Evolutionary conservation across 2,888 invertebrate genomes (phyloP).

Genomic region (Myopa testacea): DNA sequence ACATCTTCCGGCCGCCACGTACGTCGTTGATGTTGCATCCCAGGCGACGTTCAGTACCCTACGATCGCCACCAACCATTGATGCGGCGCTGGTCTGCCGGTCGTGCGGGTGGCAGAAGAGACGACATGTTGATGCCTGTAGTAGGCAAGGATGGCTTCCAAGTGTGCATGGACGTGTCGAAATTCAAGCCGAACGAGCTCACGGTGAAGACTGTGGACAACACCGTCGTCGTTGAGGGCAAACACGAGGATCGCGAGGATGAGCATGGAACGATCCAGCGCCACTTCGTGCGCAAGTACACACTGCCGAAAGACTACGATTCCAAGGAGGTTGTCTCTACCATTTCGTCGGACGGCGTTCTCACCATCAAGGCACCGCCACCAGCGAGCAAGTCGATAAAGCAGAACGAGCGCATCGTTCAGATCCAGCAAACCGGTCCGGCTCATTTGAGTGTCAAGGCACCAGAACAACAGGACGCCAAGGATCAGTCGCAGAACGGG

Average conservation of each 20-base stretch:
- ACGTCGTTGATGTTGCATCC: constrained; percentile 62
- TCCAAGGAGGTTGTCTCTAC: constrained; percentile 79
- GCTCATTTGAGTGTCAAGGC: constrained; percentile 54
- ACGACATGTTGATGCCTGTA: constrained; percentile 80
- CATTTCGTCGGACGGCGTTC: constrained; percentile 80
- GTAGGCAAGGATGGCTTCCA: constrained; percentile 76
- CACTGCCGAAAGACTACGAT: constrained; percentile 81
- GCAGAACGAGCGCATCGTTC: constrained; percentile 58
- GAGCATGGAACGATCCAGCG: constrained; percentile 80
- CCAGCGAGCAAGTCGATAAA: constrained; percentile 62
- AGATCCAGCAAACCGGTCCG: constrained; percentile 60
- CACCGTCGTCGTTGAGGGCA: constrained; percentile 79
- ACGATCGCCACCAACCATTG: constrained; percentile 71
- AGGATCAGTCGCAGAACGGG: constrained; percentile 33
- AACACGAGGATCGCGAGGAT: constrained; percentile 81
- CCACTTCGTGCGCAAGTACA: constrained; percentile 80
- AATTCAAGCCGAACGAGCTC: constrained; percentile 82
- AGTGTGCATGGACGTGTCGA: constrained; percentile 80
- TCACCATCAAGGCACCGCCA: constrained; percentile 79
- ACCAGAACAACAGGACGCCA: constrained; percentile 46
- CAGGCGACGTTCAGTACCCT: constrained; percentile 74
- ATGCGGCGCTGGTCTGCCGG: constrained; percentile 65
- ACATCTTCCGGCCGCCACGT: constrained; percentile 56
- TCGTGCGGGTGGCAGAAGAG: constrained; percentile 71
- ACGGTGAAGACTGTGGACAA: constrained; percentile 82